Percentiles rank a stretch among this genome's conserved stretches.
Conservation (phyloP, 1,140 invertebrate genomes). For the Microplitis mediator region DNA sequence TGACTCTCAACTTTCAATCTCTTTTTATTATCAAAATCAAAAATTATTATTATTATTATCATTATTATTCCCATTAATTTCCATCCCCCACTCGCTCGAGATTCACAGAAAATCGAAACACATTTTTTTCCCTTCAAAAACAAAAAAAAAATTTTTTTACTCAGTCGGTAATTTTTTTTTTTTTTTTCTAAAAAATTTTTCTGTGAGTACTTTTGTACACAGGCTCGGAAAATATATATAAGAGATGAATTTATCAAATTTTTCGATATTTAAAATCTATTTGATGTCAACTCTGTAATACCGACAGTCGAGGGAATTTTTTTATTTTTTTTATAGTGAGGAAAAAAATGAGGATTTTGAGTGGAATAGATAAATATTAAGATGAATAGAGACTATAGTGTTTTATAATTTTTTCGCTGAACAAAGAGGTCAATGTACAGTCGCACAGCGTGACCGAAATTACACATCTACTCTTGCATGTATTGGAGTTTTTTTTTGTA, state of each 20-base stretch:
- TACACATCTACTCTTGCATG: conserved; percentile 47
- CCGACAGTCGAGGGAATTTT: no score
- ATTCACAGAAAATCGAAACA: no score
- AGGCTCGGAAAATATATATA: no score
- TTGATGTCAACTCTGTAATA: no score
- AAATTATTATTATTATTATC: background rate
- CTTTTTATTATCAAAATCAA: background rate
- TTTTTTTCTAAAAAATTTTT: background rate
- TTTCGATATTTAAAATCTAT: no score
- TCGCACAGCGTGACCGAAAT: conserved; percentile 60
- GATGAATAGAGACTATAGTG: conserved; percentile 27
- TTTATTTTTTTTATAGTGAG: no score
- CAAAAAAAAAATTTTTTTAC: background rate
- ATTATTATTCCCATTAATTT: no score
- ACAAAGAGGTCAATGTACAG: conserved; percentile 58
- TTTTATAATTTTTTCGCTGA: background rate
- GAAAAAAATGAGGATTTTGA: no score
- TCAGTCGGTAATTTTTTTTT: background rate
- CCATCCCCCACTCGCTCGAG: no score
- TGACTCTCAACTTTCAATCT: conserved; percentile 38
- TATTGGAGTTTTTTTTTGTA: conserved; percentile 44
- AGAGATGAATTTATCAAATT: no score
- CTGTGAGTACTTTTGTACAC: background rate
- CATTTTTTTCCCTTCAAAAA: no score
- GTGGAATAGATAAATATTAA: background rate